Base-by-base conservation (phyloP, 2,797 vertebrate species). In the Spinus olivaceus region DNA sequence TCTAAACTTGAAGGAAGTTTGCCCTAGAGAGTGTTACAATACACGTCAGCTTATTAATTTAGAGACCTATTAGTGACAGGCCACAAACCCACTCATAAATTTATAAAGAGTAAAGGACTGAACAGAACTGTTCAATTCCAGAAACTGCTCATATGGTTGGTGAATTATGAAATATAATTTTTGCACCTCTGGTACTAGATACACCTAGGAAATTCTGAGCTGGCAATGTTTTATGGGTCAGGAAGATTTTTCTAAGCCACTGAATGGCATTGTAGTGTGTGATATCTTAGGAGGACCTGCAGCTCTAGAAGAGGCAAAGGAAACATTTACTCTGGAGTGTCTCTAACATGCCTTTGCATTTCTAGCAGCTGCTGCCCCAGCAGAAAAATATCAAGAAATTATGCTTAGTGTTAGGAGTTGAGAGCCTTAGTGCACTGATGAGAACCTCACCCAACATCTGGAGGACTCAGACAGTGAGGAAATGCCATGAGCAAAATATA, bases 11-110 rank as follows among this genome's bases (percentile, higher is more conserved):
- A 87, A 83, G 78, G 66, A 93, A 96, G 51, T 66, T 95, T 95
- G 82, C 91, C 94, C 74, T 66, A 69, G 82, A 96, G 81, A 92
- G 69, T 85, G 86, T 77, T 95, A 50, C 86, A 88, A 83, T 88
- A 69, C 69, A 69, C 17, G 9, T 61, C 83, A 95, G 77, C 65
- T 94, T 94, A 92, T 96, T 95, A 95, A 96, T 96, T 94, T 95
- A 94, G 86, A 87, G 65, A 92, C 53, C 81, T 87, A 86, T 92
- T 88, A 94, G 84, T 87, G 84, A 94, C 80, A 97, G 86, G 69
- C 86, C 94, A 96, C 86, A 96, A 93, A 86, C 79, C 46, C 61
- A 89, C 71, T 78, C 84, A 92, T 90, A 84, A 86, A 90, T 96
- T 94, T 89, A 79, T 94, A 96, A 93, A 86, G 71, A 94, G 47